Conservation (phyloP, 2,113 vertebrate species). For the Chaetops frenatus region DNA sequence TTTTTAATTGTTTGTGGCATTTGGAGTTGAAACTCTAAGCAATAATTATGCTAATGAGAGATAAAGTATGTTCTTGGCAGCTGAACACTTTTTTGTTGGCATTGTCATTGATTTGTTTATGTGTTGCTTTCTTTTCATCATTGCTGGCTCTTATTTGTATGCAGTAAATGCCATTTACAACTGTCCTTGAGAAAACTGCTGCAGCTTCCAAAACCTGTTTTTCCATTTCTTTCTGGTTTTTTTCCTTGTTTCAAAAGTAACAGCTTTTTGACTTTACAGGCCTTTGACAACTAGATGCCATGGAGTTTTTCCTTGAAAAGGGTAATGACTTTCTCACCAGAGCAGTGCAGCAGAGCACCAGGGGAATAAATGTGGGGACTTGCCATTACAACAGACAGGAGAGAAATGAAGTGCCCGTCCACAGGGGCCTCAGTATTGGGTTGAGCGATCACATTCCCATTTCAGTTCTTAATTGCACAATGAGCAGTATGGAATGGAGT, state of each 20-base stretch:
- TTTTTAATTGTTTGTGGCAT: slow-evolving; percentile 19
- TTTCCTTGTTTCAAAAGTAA: not conserved
- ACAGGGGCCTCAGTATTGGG: not conserved
- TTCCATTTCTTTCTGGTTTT: not conserved
- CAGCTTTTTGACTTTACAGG: not conserved
- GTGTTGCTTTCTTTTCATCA: slow-evolving; percentile 1
- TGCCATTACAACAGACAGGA: not conserved
- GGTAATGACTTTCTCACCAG: not conserved
- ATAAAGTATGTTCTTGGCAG: slow-evolving; percentile 50
- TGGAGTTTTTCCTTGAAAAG: not conserved
- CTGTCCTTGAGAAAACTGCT: slow-evolving; percentile 29
- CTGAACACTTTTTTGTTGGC: not conserved
- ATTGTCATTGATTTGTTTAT: slow-evolving; percentile 43
- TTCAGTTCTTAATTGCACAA: slow-evolving; percentile 15
- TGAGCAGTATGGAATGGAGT: not conserved
- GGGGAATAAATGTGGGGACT: not conserved
- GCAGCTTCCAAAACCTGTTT: not conserved
- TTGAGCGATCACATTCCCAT: not conserved
- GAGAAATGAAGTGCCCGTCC: not conserved
- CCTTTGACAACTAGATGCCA: not conserved
- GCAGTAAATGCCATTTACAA: not conserved
- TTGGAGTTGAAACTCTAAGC: slow-evolving; percentile 26
- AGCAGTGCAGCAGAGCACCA: not conserved
- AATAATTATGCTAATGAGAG: slow-evolving; percentile 51
- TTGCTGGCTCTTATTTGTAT: not conserved